Conservation (phyloP, 2,113 vertebrate species). For the Malurus cyaneus region DNA sequence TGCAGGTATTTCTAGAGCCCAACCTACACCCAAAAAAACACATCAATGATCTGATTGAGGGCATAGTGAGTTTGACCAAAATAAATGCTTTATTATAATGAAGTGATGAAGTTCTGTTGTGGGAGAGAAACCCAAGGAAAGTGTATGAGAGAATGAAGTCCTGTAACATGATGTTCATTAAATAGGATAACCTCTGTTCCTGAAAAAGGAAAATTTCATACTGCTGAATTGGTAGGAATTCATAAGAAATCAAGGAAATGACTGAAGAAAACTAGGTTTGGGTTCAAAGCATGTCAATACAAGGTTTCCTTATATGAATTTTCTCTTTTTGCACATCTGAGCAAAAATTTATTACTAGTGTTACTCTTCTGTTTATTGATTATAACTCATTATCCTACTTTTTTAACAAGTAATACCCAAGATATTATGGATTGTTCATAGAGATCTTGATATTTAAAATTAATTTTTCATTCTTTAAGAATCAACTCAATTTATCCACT, state of each 20-base stretch:
- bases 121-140: neutral
- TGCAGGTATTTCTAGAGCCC: neutral
- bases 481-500: neutral
- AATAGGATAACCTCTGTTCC: neutral
- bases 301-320: neutral
- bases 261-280: neutral
- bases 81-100: neutral
- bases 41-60: rapidly evolving
- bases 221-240: neutral
- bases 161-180: neutral
- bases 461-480: neutral
- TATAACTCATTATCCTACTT: neutral
- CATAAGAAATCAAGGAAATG: neutral
- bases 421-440: neutral
- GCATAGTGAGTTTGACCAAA: neutral
- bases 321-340: neutral
- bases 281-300: neutral
- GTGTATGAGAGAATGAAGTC: rapidly evolving
- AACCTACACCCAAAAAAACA: neutral
- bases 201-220: neutral
- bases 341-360: neutral
- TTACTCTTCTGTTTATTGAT: neutral
- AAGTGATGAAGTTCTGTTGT: neutral
- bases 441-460: neutral
- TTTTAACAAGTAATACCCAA: neutral